A percentile compares a stretch with the other conserved stretches of the same genome.
phyloP scores from a whole-genome alignment of 1,140 invertebrate species.

The Pissodes strobi region DNA sequence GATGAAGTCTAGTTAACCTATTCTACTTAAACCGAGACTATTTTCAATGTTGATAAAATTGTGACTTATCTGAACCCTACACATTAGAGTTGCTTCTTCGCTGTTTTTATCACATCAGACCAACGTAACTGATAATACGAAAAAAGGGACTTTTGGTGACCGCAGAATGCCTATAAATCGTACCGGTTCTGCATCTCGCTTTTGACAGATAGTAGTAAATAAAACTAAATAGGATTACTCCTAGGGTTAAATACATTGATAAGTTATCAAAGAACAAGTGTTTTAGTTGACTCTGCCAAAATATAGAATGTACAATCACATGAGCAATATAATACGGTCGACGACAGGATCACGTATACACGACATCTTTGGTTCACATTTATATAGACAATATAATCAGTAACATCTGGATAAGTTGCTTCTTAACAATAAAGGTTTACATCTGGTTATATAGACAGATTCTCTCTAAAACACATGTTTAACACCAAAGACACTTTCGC shows the following conservation, averaged over 20 bases:
- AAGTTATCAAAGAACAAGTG: conserved; percentile 39
- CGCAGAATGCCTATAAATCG: too few species aligned
- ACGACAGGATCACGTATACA: conserved; percentile 24
- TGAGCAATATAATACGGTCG: conserved; percentile 21
- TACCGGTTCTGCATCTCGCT: background rate
- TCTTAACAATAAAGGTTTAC: conserved; percentile 30
- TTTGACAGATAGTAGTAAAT: conserved; percentile 26
- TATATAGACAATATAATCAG: conserved; percentile 27
- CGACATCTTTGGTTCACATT: conserved; percentile 36
- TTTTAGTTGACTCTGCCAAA: conserved; percentile 35
- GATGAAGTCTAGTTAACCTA: too few species aligned
- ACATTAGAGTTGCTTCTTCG: too few species aligned
- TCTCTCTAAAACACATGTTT: conserved; percentile 38
- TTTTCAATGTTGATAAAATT: too few species aligned
- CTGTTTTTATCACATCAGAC: too few species aligned
- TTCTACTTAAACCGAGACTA: too few species aligned
- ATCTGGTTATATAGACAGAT: conserved; percentile 31
- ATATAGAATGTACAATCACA: conserved; percentile 28
- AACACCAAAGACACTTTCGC: conserved; percentile 18
- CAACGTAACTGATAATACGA: too few species aligned
- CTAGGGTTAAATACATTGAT: conserved; percentile 26
- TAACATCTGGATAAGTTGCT: conserved; percentile 23
- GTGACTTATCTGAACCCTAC: too few species aligned
- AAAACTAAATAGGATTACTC: conserved; percentile 22
- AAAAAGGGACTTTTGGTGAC: too few species aligned